Base-by-base conservation (phyloP, 2,888 invertebrate genomes). In the Tribolium freemani region DNA sequence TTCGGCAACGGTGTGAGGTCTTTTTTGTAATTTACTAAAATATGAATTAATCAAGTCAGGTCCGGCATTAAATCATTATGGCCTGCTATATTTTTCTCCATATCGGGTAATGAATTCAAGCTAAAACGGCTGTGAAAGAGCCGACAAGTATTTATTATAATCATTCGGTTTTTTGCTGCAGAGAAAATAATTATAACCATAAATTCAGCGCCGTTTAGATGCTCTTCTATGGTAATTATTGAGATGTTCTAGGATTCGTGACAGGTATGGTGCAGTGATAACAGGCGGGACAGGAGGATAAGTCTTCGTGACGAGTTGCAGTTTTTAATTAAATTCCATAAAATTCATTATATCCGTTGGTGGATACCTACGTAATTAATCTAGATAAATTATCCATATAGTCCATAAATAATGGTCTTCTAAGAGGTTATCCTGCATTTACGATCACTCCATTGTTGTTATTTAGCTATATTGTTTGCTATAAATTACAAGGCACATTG, bases 391-490 rank as follows among this genome's bases (percentile, higher is more conserved):
- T 76, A 78, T 78, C 76, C 74, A 75, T 75, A 76, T 78, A 76
- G 77, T 75, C 75, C 74, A 78, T 80, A 78, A 80, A 80, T 80
- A 81, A 80, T 79, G 76, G 79, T 76, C 75, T 74, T 76, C 77
- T 70, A 74, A 75, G 79, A 84, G 83, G 83, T 83, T 84, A 84
- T 84, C 83, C 83, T 77, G 73, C 76, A 77, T 78, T 79, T 78
- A 79, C 80, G 82, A 83, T 82, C 83, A 79, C 80, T 81, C 82
- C 83, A 85, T 85, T 85, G 84, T 85, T 83, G 83, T 84, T 83
- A 84, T 83, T 83, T 84, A 83, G 81, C 83, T 82, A 84, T 85
- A 85, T 84, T 84, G 84, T 84, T 84, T 83, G 81, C 83, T 82
- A 84, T 84, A 84, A 84, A 85, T 84, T 84, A 83, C 82, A 80